Evolutionary conservation across 2,888 invertebrate species (phyloP), one percentile per base, ranked within the genome.

Genomic region (Tortrix viridana): DNA sequence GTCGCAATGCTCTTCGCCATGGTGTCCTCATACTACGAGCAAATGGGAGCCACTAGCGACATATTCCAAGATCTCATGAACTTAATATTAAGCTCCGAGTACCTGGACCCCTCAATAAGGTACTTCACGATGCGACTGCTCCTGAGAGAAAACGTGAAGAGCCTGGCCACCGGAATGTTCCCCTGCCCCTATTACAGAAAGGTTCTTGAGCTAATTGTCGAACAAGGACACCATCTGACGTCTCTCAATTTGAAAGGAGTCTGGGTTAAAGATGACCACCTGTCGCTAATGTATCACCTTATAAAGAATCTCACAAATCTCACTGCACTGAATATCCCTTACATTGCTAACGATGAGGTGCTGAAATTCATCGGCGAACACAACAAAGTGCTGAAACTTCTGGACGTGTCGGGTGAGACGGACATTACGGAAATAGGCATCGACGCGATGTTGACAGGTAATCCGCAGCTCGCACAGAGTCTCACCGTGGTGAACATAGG

Each of bases 391-490:
- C 79, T 95, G 54, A 93, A 93, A 68, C 84, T 94, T 9, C 79
- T 95, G 22, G 95, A 95, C 71, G 93, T 95, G 65, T 95, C 95
- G 0, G 95, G 95, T 1, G 95, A 95, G 77, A 94, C 95, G 7
- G 94, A 94, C 74, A 94, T 95, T 46, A 94, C 95, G 0, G 93
- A 94, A 75, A 93, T 93, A 23, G 95, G 95, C 58, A 93, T 95
- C 52, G 93, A 93, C 60, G 86, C 89, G 1, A 88, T 95, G 77
- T 80, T 94, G 49, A 87, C 81, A 32, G 92, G 93, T 0, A 86
- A 92, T 59, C 88, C 93, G n/a, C 85, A 88, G 69, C 84, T 92
- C 65, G 91, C 93, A 14, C 89, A 93, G 46, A 92, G 89, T 55
- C 76, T 95, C 43, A 93, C 93, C 4, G 92, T 95, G 47, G 88